Evolutionary conservation across 2,113 vertebrate genomes (phyloP).

Genomic region (Ochotona princeps): DNA sequence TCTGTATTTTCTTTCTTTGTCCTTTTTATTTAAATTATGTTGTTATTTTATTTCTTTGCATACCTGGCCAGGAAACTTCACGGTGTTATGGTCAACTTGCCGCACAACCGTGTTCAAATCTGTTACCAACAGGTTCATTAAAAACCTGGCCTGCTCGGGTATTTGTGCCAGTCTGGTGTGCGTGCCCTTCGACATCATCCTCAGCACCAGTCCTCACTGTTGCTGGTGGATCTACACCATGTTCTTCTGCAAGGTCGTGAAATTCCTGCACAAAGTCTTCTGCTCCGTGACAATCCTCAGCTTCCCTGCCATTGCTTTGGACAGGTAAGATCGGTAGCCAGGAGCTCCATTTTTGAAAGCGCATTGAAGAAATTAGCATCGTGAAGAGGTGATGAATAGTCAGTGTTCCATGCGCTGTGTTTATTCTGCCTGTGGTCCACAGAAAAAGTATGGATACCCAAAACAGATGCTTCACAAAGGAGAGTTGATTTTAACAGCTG

Average conservation of each 20-base stretch:
- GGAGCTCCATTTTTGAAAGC: neutral
- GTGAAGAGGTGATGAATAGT: neutral
- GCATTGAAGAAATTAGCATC: conserved; percentile 12
- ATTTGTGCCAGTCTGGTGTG: conserved; percentile 96
- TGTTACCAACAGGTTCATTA: conserved; percentile 96
- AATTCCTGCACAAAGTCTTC: conserved; percentile 98
- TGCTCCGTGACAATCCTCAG: conserved; percentile 97
- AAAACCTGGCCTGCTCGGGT: conserved; percentile 96
- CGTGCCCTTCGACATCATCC: conserved; percentile 96
- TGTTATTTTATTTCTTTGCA: conserved; percentile 19
- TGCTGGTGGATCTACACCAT: conserved; percentile 96
- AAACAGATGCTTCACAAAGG: neutral
- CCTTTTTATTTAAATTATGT: conserved; percentile 30
- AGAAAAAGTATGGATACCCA: neutral
- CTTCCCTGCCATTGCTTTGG: conserved; percentile 93
- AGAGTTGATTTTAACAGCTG: neutral
- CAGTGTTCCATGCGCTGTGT: neutral
- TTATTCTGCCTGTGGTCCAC: neutral
- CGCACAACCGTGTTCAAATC: conserved; percentile 95
- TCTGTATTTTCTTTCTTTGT: conserved; percentile 36
- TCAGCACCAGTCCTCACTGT: conserved; percentile 94
- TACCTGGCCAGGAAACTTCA: conserved; percentile 90
- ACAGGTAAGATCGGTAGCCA: conserved; percentile 86
- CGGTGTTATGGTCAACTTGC: conserved; percentile 97
- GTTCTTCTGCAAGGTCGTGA: conserved; percentile 94